These are phyloP conservation scores for Meloidogyne exigua DNA, from an alignment of 1,140 invertebrate genomes.

Conservation along the genomic window DNA sequence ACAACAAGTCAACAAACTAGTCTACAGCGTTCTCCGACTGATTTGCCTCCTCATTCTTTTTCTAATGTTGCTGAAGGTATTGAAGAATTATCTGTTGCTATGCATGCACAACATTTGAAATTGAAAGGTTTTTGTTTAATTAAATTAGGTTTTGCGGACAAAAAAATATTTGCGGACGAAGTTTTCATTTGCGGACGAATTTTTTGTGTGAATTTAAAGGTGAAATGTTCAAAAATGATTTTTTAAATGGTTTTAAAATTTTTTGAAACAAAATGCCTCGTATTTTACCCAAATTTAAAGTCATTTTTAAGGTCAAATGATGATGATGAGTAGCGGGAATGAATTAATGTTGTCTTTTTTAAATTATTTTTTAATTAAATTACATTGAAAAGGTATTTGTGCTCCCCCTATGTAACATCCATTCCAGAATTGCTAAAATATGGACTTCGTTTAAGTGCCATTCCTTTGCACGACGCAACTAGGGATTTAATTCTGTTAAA, in stretches of 20 bases:
- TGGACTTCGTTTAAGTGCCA: slow-evolving; percentile 87
- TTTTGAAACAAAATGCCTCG: too few relatives aligned
- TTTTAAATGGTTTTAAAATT: too few relatives aligned
- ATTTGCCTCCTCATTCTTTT: neutral
- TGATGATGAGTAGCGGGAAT: slow-evolving; percentile 50
- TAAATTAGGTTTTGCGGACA: neutral
- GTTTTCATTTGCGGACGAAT: too few relatives aligned
- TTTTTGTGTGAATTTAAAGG: too few relatives aligned
- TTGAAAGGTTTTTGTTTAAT: slow-evolving; percentile 19
- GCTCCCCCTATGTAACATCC: slow-evolving; percentile 60
- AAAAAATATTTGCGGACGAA: too few relatives aligned
- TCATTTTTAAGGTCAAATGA: slow-evolving; percentile 51
- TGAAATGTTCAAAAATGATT: too few relatives aligned
- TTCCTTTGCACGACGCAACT: slow-evolving; percentile 92
- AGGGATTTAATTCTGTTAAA: slow-evolving; percentile 91
- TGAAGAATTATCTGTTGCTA: neutral
- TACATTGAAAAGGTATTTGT: slow-evolving; percentile 7
- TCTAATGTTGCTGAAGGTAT: neutral
- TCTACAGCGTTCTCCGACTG: neutral
- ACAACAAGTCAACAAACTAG: slow-evolving; percentile 8
- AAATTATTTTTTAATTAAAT: neutral
- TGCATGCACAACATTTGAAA: slow-evolving; percentile 30
- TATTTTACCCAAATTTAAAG: too few relatives aligned
- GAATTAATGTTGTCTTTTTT: slow-evolving; percentile 50
- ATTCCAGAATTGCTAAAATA: slow-evolving; percentile 61